A percentile compares a stretch with the other conserved stretches of the same genome.
phyloP scores from a whole-genome alignment of 2,113 vertebrate species.

The Crotalus helleri region DNA sequence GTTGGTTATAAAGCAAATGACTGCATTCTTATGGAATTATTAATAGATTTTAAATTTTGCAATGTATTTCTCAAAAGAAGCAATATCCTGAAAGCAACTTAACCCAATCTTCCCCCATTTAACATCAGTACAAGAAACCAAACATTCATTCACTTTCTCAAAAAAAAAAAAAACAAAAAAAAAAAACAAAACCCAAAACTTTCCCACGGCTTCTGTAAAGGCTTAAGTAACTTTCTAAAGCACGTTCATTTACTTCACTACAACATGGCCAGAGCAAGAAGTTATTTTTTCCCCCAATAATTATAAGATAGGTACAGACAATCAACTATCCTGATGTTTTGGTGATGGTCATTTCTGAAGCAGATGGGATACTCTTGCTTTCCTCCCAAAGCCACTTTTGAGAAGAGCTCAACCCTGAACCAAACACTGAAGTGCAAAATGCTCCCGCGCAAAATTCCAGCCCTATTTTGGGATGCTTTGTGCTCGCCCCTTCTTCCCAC shows the following conservation, averaged over 20 bases:
- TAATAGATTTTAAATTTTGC: neutral
- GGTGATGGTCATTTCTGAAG: fast-evolving
- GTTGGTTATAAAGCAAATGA: neutral
- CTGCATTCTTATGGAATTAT: neutral
- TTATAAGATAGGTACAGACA: neutral
- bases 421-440: neutral
- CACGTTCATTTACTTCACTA: neutral
- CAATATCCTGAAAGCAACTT: neutral
- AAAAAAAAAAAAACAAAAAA: neutral
- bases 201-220: neutral
- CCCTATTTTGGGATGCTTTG: neutral
- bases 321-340: neutral
- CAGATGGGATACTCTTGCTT: neutral
- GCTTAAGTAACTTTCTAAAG: neutral
- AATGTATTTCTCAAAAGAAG: neutral
- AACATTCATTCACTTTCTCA: neutral
- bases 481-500: neutral
- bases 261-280: neutral
- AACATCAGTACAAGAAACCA: neutral
- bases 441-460: neutral
- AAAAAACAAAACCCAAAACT: neutral
- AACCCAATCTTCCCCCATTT: neutral
- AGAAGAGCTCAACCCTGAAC: neutral
- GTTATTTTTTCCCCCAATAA: neutral
- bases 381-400: neutral